phyloP scores from a whole-genome alignment of 2,797 vertebrate species.

The Rhinatrema bivittatum region DNA sequence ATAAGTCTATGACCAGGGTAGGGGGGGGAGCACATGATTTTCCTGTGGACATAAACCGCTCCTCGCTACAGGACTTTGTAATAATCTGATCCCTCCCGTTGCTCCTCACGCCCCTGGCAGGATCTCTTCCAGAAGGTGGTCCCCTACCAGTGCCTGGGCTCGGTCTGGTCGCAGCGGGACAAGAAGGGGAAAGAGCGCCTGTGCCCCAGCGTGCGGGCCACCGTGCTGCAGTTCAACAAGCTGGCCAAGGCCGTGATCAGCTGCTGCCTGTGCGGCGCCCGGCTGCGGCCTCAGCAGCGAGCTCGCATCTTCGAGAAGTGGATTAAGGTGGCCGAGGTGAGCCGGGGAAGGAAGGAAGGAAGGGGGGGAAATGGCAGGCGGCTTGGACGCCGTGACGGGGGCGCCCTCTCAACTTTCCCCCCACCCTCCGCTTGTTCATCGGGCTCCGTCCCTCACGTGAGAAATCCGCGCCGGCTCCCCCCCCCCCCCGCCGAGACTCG shows the following conservation, averaged over 20 bases:
- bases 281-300: constrained; percentile 73
- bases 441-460: too few relatives aligned
- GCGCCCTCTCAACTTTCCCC: too few relatives aligned
- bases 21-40: too few relatives aligned
- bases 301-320: constrained; percentile 83
- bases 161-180: constrained; percentile 81
- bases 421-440: too few relatives aligned
- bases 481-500: too few relatives aligned
- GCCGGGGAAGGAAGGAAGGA: neutral
- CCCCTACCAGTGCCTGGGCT: constrained; percentile 84
- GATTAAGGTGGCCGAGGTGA: constrained; percentile 81
- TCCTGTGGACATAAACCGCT: too few relatives aligned
- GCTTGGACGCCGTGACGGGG: too few relatives aligned
- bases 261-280: constrained; percentile 69
- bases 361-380: too few relatives aligned
- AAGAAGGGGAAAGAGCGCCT: constrained; percentile 71
- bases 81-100: neutral
- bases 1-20: too few relatives aligned
- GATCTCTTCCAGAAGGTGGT: constrained; percentile 82
- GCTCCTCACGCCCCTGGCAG: constrained; percentile 33
- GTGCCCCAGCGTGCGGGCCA: constrained; percentile 80
- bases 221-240: constrained; percentile 82
- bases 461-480: too few relatives aligned
- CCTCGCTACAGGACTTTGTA: too few relatives aligned
- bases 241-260: constrained; percentile 73